A percentile compares a stretch with the other conserved stretches of the same genome.
These are phyloP conservation scores for Itoplectis maculator DNA, from an alignment of 2,888 invertebrate species.

Conservation along the genomic window DNA sequence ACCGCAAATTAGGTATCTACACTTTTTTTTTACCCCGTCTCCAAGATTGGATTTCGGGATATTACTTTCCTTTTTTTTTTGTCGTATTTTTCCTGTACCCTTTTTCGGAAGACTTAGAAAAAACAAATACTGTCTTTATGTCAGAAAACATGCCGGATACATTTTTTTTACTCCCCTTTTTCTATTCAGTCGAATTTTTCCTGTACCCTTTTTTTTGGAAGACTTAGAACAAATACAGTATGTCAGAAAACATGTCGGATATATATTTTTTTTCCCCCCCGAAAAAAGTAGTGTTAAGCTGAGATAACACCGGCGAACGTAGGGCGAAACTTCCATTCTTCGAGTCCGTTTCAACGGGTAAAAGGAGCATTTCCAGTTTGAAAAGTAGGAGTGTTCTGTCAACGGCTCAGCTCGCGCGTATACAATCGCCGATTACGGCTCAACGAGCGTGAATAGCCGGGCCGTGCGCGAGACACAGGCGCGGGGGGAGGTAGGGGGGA, in stretches of 20 bases:
- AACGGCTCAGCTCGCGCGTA: slow-evolving; percentile 45
- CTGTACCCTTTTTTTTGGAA: not conserved
- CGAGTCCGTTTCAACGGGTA: not conserved
- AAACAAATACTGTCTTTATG: not conserved
- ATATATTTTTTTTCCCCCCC: not conserved
- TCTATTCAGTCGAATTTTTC: not conserved
- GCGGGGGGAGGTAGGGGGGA: no score
- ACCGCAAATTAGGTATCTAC: slow-evolving; percentile 55
- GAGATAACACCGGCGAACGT: slow-evolving; percentile 12
- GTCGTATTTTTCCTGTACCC: not conserved
- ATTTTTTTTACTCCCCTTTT: not conserved
- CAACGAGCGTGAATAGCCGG: slow-evolving; percentile 63
- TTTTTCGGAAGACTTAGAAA: not conserved
- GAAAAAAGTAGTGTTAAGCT: not conserved
- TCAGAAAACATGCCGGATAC: not conserved
- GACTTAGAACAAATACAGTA: not conserved
- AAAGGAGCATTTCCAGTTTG: not conserved
- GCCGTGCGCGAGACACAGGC: slow-evolving; percentile 39
- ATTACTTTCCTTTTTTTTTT: slow-evolving; percentile 4
- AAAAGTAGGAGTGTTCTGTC: slow-evolving; percentile 14
- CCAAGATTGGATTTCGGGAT: not conserved
- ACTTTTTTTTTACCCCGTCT: slow-evolving; percentile 48
- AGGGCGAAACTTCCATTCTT: slow-evolving; percentile 6
- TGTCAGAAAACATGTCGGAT: not conserved
- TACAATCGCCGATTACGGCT: slow-evolving; percentile 66